These are phyloP conservation scores for Hyalella azteca DNA, from an alignment of 2,888 invertebrate genomes.

Conservation along the genomic window DNA sequence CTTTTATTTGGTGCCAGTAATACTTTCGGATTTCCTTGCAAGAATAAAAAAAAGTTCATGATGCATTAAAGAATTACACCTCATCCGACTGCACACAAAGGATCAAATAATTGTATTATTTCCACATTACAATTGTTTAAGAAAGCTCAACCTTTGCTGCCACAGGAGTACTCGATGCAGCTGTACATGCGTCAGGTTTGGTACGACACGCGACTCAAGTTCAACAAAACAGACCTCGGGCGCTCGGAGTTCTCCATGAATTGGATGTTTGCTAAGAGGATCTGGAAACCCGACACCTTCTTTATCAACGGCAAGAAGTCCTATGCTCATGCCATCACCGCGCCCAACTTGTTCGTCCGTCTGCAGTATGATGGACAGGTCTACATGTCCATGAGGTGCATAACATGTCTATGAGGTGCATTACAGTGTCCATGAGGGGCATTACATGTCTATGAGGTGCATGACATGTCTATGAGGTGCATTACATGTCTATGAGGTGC, in stretches of 20 bases:
- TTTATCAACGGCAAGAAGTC: conserved; percentile 95
- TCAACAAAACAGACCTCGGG: conserved; percentile 66
- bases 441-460: too few relatives aligned
- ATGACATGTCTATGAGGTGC: too few relatives aligned
- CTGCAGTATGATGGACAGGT: conserved; percentile 71
- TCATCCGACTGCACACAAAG: too few relatives aligned
- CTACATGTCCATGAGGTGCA: conserved; percentile 54
- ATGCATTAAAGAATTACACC: too few relatives aligned
- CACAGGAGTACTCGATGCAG: conserved; percentile 82
- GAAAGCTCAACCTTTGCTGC: neutral
- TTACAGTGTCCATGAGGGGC: too few relatives aligned
- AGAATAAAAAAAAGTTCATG: too few relatives aligned
- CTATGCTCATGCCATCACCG: conserved; percentile 93
- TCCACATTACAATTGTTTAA: too few relatives aligned
- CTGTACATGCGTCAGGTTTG: conserved; percentile 86
- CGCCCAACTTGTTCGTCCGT: conserved; percentile 89
- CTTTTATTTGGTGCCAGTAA: too few relatives aligned
- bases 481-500: too few relatives aligned
- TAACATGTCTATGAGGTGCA: neutral
- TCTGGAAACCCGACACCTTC: conserved; percentile 96
- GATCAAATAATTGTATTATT: too few relatives aligned
- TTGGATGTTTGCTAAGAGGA: conserved; percentile 70
- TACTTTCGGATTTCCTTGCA: too few relatives aligned
- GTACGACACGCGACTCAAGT: conserved; percentile 78
- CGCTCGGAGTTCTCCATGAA: conserved; percentile 53